Evolutionary conservation across 2,797 vertebrate species (phyloP).

Genomic region (Sebastes minor): DNA sequence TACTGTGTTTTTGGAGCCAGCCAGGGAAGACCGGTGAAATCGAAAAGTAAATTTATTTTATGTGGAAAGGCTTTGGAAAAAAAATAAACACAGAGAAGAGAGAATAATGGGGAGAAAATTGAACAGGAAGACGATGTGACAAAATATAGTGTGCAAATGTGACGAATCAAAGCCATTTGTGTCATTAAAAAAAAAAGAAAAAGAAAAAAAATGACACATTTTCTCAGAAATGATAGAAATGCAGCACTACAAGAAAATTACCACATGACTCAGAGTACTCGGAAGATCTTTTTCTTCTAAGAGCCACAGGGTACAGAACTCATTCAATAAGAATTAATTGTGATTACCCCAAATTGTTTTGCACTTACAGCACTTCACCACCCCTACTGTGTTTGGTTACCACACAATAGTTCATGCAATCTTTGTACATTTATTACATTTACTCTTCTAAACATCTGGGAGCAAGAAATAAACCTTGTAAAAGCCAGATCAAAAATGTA

Average conservation of each 20-base stretch:
- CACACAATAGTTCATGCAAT: background rate
- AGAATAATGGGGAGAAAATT: background rate
- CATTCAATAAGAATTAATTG: background rate
- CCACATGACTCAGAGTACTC: background rate
- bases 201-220: background rate
- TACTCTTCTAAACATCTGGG: background rate
- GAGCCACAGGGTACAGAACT: background rate
- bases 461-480: background rate
- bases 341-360: slow-evolving; percentile 13
- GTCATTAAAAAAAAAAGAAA: background rate
- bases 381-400: background rate
- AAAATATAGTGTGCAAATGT: background rate
- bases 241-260: background rate
- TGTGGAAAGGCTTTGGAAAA: background rate
- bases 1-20: slow-evolving; percentile 28
- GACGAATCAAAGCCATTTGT: background rate
- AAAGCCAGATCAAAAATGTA: background rate
- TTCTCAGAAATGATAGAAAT: background rate
- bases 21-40: slow-evolving; percentile 1
- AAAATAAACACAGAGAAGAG: slow-evolving; percentile 2
- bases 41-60: slow-evolving; percentile 26
- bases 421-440: background rate
- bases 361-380: background rate
- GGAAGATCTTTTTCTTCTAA: background rate
- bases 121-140: background rate